Evolutionary conservation across 2,797 vertebrate species (phyloP).

Genomic region (Danio choprae): DNA sequence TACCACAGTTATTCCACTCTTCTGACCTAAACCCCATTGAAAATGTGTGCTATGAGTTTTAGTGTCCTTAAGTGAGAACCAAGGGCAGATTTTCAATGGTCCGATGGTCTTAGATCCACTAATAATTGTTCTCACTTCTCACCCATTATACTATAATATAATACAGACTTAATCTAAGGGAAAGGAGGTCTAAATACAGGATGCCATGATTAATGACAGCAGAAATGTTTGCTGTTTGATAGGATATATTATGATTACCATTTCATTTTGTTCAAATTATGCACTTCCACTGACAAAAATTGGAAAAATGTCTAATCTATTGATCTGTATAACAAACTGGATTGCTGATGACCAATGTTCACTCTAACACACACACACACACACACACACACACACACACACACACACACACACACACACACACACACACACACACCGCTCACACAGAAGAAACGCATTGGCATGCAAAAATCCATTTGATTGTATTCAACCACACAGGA

Average conservation of each 20-base stretch:
- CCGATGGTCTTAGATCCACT: background rate
- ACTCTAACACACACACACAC: no score
- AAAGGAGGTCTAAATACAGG: background rate
- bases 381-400: no score
- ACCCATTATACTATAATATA: conserved; percentile 31
- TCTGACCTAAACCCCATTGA: background rate
- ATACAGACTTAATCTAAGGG: background rate
- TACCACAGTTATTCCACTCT: background rate
- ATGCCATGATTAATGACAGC: background rate
- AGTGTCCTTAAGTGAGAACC: background rate
- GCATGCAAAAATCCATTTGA: no score
- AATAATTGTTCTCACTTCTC: conserved; percentile 19
- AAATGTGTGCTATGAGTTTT: background rate
- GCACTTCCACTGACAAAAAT: background rate
- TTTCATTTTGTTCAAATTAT: background rate
- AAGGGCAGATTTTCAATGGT: background rate
- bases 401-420: no score
- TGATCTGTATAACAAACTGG: no score
- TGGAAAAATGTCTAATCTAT: background rate
- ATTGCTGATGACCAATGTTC: no score
- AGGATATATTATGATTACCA: conserved; percentile 5
- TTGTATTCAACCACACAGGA: no score
- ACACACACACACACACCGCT: no score
- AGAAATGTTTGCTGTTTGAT: conserved; percentile 2
- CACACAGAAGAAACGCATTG: no score